Percentiles rank a stretch among this genome's conserved stretches.
These are phyloP conservation scores for Chloropsis cyanopogon DNA, from an alignment of 2,113 vertebrate genomes.

Conservation along the genomic window DNA sequence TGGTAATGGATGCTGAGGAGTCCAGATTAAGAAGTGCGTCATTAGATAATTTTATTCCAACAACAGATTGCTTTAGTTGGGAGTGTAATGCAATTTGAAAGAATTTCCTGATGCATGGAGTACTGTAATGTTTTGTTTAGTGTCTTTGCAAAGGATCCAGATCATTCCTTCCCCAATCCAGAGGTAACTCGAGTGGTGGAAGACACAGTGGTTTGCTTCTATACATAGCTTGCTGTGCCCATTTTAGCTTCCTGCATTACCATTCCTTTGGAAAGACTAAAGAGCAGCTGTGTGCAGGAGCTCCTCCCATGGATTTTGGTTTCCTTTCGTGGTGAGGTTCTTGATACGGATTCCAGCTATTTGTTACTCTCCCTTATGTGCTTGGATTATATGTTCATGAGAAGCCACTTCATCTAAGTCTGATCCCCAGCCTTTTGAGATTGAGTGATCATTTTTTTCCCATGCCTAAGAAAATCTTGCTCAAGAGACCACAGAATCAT, in stretches of 20 bases:
- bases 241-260: not conserved
- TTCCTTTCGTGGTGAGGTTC: not conserved
- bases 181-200: not conserved
- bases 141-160: not conserved
- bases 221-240: rapidly evolving
- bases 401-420: not conserved
- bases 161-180: not conserved
- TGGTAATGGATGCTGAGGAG: not conserved
- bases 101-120: not conserved
- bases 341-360: not conserved
- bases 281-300: not conserved
- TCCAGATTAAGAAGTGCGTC: not conserved
- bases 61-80: not conserved
- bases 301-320: not conserved
- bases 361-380: not conserved
- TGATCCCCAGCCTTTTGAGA: not conserved
- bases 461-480: not conserved
- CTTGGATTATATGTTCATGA: not conserved
- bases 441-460: not conserved
- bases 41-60: not conserved
- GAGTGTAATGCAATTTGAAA: constrained; percentile 11
- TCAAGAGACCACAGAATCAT: not conserved
- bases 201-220: not conserved
- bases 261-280: not conserved
- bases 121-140: not conserved